Evolutionary conservation across 2,888 invertebrate species (phyloP), one percentile per base, ranked within the genome.

Genomic region (Dryadula phaetusa): DNA sequence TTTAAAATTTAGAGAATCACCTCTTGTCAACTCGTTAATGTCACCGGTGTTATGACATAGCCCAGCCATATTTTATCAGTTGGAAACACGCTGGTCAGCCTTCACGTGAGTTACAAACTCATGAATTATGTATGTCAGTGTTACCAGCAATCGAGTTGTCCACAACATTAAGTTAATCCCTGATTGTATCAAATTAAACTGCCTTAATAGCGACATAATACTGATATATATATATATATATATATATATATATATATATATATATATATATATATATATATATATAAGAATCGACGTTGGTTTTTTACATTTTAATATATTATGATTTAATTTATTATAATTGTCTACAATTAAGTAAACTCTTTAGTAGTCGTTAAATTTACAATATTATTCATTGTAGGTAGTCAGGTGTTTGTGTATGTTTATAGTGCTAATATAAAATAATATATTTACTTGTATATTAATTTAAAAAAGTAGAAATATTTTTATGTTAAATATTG

Each of bases 101-200:
- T 49, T 42, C 65, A 60, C 58, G 58, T 40, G 28, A 49, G 49
- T 49, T 58, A 49, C 49, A 52, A 20, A 22, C 60, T 65, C 60
- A 65, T 65, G 60, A 65, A 65, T 64, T 58, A 64, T 64, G 64
- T 58, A 64, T 58, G 20, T 25, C 34, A 44, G 34, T 56, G 44
- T 37, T 58, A 47, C 58, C 56, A 47, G 20, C 64, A 64, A 47
- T 58, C 64, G 64, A 47, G 37, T 49, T 58, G 58, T 46, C 64
- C 47, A 47, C 64, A 58, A 58, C 64, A 64, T 58, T 47, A 58
- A 64, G 56, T 64, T 58, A 64, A 64, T 64, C 47, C 37, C 28
- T 58, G 47, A 46, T 64, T 58, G 47, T 64, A 49, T 64, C 40
- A 37, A 56, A 64, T 58, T 64, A 64, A 64, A 58, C 58, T 37